Evolutionary conservation across 2,797 vertebrate genomes (phyloP).

Genomic region (Babyrousa celebensis): DNA sequence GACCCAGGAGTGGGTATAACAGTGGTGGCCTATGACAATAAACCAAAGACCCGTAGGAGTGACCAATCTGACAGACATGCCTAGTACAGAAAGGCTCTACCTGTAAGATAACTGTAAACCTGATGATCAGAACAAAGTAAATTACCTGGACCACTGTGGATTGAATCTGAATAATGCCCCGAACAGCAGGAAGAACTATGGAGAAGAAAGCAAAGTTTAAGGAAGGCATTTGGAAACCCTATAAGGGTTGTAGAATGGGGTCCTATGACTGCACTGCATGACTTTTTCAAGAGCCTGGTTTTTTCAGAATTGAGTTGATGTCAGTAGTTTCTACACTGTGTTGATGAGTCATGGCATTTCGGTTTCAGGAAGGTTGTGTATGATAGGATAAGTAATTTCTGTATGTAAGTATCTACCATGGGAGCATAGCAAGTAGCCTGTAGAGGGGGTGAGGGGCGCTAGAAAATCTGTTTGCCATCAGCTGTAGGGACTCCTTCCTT

Average conservation of each 20-base stretch:
- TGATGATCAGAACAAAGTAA: neutral
- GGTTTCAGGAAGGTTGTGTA: no score
- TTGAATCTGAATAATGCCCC: neutral
- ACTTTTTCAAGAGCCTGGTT: neutral
- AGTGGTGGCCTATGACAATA: neutral
- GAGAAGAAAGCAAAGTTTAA: neutral
- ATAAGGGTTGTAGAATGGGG: neutral
- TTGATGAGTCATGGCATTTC: neutral
- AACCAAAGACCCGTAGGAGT: neutral
- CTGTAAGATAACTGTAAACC: neutral
- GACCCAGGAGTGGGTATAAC: no score
- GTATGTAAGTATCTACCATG: no score
- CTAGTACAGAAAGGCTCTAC: no score
- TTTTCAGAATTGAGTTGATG: neutral
- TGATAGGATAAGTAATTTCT: no score
- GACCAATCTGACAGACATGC: neutral
- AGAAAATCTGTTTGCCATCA: no score
- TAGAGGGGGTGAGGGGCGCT: no score
- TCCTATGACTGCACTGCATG: neutral
- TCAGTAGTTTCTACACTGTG: neutral
- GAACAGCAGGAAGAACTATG: neutral
- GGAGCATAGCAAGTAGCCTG: no score
- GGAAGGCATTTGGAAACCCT: neutral
- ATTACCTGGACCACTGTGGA: neutral
- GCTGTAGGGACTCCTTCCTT: no score